Evolutionary conservation across 2,888 invertebrate species (phyloP).

Genomic region (Smittia aterrima): DNA sequence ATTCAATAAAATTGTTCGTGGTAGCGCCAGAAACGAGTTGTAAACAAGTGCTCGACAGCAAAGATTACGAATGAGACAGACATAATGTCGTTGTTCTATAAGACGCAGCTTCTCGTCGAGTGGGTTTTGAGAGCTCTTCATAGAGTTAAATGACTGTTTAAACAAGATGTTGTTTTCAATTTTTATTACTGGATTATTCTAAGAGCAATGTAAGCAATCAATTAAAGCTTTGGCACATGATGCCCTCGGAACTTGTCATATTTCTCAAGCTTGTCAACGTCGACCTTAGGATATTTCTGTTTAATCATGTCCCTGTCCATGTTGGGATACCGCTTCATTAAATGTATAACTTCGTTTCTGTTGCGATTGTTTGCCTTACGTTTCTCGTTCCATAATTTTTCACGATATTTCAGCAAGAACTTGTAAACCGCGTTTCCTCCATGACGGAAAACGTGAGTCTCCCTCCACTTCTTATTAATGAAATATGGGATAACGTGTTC

Average conservation of each 20-base stretch:
- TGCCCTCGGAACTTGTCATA: conserved; percentile 63
- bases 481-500: conserved; percentile 67
- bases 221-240: conserved; percentile 54
- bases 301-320: conserved; percentile 68
- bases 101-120: too few species aligned
- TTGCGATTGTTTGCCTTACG: conserved; percentile 61
- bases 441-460: conserved; percentile 59
- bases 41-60: too few species aligned
- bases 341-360: conserved; percentile 65
- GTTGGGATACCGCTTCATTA: conserved; percentile 74
- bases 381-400: conserved; percentile 62
- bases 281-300: conserved; percentile 71
- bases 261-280: conserved; percentile 65
- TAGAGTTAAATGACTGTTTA: too few species aligned
- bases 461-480: conserved; percentile 65
- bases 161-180: too few species aligned
- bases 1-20: too few species aligned
- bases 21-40: too few species aligned
- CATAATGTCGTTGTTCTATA: too few species aligned
- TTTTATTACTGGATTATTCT: too few species aligned
- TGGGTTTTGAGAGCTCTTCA: too few species aligned
- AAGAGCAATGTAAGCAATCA: neutral
- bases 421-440: conserved; percentile 63
- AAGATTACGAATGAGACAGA: too few species aligned
- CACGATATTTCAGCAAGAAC: conserved; percentile 63